These are phyloP conservation scores for Alligator sinensis DNA, from an alignment of 2,113 vertebrate genomes.

Conservation along the genomic window DNA sequence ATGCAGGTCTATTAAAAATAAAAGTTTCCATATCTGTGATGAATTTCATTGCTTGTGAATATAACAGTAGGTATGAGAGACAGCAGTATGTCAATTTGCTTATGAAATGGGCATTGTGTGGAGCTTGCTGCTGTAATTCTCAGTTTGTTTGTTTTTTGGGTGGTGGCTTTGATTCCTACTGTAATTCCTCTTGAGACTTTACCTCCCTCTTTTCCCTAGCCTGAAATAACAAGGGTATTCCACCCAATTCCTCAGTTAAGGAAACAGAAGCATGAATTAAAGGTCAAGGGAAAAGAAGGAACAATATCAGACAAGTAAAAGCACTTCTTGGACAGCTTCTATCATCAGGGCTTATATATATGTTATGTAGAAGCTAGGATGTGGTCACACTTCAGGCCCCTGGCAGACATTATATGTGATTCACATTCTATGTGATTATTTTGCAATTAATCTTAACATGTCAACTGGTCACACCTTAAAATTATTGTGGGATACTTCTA, in stretches of 20 bases:
- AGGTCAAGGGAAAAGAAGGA: neutral
- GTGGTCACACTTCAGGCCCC: too few relatives aligned
- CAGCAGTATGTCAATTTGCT: neutral
- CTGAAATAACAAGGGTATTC: neutral
- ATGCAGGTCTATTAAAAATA: neutral
- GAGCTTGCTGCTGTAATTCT: neutral
- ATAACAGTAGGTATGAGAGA: neutral
- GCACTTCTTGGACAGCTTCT: neutral
- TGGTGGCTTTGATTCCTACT: too few relatives aligned
- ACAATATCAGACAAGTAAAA: neutral
- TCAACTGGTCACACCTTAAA: too few relatives aligned
- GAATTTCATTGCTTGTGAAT: neutral
- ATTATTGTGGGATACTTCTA: too few relatives aligned
- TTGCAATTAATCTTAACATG: too few relatives aligned
- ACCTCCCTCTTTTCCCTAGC: neutral
- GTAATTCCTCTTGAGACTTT: neutral
- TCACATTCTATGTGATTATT: too few relatives aligned
- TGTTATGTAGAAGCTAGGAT: too few relatives aligned
- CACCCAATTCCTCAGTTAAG: neutral
- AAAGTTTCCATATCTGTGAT: neutral
- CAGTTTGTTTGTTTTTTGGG: too few relatives aligned
- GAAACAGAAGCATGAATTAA: neutral
- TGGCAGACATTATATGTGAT: too few relatives aligned
- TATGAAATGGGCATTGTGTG: neutral
- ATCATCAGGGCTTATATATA: neutral